Conservation (phyloP, 2,888 invertebrate species). For the Dioctria linearis region DNA sequence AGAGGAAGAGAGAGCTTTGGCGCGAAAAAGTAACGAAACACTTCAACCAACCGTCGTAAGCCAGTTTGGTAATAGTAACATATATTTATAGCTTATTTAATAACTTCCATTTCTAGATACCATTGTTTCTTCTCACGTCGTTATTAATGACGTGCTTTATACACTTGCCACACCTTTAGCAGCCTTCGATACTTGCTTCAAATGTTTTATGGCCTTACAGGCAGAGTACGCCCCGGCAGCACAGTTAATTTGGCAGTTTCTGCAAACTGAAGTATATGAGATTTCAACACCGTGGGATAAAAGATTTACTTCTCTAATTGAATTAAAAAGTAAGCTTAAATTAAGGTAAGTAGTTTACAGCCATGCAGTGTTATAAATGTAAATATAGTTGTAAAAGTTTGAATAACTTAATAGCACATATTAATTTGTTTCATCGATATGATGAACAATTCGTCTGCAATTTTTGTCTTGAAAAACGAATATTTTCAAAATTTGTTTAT, state of each 20-base stretch:
- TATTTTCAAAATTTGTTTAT: too few species aligned
- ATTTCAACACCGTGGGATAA: background rate
- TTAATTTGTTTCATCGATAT: too few species aligned
- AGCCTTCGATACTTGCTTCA: background rate
- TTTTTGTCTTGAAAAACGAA: too few species aligned
- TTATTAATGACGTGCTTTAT: background rate
- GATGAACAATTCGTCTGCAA: too few species aligned
- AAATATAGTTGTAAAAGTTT: too few species aligned
- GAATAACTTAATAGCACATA: too few species aligned
- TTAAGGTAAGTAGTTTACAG: too few species aligned
- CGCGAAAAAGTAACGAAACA: background rate
- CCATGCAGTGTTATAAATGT: too few species aligned
- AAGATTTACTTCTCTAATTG: background rate
- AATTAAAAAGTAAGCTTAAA: background rate
- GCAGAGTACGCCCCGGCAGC: background rate
- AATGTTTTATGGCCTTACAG: background rate
- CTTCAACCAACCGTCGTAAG: background rate
- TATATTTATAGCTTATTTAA: too few species aligned
- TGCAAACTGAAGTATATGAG: background rate
- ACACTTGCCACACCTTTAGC: background rate
- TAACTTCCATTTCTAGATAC: background rate
- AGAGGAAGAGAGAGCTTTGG: background rate
- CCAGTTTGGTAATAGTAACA: background rate
- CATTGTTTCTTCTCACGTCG: background rate
- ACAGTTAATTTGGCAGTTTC: background rate